Evolutionary conservation across 1,140 invertebrate genomes (phyloP).

Genomic region (Cotesia chilonis): DNA sequence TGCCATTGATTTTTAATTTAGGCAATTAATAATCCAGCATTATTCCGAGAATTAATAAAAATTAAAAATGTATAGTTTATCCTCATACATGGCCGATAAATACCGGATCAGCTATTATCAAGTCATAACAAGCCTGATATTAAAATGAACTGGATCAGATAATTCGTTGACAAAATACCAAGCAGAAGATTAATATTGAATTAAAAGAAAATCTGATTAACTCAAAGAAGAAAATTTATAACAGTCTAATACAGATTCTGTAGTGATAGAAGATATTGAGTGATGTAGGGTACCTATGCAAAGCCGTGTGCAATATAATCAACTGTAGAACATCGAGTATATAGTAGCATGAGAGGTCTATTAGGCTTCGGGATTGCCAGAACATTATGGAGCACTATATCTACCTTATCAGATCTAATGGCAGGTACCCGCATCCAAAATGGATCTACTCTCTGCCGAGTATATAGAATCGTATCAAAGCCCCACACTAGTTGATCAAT

Average conservation of each 20-base stretch:
- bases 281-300: constrained; percentile 39
- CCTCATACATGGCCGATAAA: too few relatives aligned
- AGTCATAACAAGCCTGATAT: too few relatives aligned
- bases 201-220: background rate
- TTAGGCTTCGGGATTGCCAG: constrained; percentile 49
- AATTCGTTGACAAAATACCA: too few relatives aligned
- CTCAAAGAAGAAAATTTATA: background rate
- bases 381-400: constrained; percentile 54
- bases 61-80: too few relatives aligned
- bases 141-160: too few relatives aligned
- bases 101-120: too few relatives aligned
- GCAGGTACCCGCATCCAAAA: constrained; percentile 52
- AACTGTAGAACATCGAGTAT: constrained; percentile 9
- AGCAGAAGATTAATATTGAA: too few relatives aligned
- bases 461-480: constrained; percentile 32
- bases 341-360: constrained; percentile 42
- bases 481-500: constrained; percentile 37
- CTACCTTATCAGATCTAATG: constrained; percentile 57
- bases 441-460: constrained; percentile 39
- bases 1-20: too few relatives aligned
- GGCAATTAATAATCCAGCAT: too few relatives aligned
- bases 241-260: constrained; percentile 13
- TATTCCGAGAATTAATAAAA: too few relatives aligned
- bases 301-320: constrained; percentile 22
- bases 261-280: constrained; percentile 39